These are phyloP conservation scores for Anoplophora glabripennis DNA, from an alignment of 1,140 invertebrate species.

Conservation along the genomic window DNA sequence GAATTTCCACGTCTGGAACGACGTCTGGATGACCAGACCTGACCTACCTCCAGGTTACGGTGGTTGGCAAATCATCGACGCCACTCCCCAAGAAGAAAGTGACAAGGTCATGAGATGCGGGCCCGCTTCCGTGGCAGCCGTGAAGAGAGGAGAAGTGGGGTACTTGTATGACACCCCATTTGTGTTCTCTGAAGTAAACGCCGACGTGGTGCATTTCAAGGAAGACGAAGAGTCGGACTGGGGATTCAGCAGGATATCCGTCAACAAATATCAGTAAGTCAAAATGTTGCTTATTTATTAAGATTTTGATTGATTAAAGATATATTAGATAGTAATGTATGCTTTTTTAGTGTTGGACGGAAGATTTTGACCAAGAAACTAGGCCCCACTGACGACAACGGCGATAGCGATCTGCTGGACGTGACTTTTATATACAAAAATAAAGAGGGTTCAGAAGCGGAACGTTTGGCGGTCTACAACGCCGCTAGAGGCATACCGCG, in stretches of 20 bases:
- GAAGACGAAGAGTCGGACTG: conserved; percentile 63
- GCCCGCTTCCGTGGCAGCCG: conserved; percentile 67
- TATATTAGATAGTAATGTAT: neutral
- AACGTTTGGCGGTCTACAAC: conserved; percentile 63
- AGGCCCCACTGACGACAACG: conserved; percentile 59
- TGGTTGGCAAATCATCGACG: conserved; percentile 78
- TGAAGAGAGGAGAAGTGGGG: conserved; percentile 71
- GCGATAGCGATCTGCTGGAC: conserved; percentile 63
- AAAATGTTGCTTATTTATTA: neutral
- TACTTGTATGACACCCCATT: conserved; percentile 73
- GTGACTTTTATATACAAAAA: conserved; percentile 71
- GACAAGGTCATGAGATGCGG: conserved; percentile 65
- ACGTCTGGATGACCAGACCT: conserved; percentile 76
- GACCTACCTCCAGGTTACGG: conserved; percentile 72
- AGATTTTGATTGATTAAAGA: neutral
- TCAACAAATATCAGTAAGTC: conserved; percentile 65
- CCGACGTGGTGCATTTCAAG: conserved; percentile 69
- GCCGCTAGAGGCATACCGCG: conserved; percentile 59
- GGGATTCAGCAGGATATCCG: conserved; percentile 61
- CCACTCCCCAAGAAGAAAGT: conserved; percentile 74
- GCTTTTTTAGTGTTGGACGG: conserved; percentile 59
- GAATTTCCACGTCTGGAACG: conserved; percentile 87
- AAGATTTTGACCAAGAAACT: conserved; percentile 72
- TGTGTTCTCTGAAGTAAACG: conserved; percentile 76
- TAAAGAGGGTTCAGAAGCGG: conserved; percentile 61